These are phyloP conservation scores for Eurosta solidaginis DNA, from an alignment of 1,140 invertebrate species.

Conservation along the genomic window DNA sequence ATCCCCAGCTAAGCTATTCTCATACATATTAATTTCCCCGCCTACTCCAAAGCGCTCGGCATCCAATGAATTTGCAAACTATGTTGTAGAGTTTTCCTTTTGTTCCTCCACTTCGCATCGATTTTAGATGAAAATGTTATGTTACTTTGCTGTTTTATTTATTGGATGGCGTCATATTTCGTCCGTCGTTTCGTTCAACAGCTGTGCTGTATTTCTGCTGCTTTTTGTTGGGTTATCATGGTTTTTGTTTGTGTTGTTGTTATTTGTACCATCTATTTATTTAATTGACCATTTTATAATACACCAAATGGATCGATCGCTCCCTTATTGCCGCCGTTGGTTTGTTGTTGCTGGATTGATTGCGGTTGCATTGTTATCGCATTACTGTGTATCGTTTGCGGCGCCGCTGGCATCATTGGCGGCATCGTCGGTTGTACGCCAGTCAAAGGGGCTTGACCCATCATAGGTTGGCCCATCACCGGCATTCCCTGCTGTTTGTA, in stretches of 20 bases:
- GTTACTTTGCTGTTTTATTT: neutral
- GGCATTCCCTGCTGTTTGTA: slow-evolving; percentile 55
- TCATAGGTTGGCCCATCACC: slow-evolving; percentile 50
- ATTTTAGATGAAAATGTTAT: neutral
- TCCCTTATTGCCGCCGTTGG: slow-evolving; percentile 53
- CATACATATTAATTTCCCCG: neutral
- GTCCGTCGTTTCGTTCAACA: no score
- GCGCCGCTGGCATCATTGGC: slow-evolving; percentile 42
- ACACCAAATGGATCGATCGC: slow-evolving; percentile 59
- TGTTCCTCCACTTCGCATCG: neutral
- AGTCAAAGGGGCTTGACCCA: slow-evolving; percentile 59
- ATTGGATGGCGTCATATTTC: neutral
- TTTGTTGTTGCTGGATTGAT: slow-evolving; percentile 39
- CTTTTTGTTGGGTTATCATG: no score
- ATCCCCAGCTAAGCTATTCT: neutral
- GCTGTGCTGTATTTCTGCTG: neutral
- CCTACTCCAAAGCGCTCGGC: neutral
- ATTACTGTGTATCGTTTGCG: slow-evolving; percentile 47
- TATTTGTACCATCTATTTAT: neutral
- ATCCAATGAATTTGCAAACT: neutral
- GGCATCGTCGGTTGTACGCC: slow-evolving; percentile 56
- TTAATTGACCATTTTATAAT: slow-evolving; percentile 46
- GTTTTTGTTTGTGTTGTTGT: neutral
- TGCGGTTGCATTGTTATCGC: slow-evolving; percentile 50
- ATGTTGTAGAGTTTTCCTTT: neutral